Evolutionary conservation across 2,888 invertebrate genomes (phyloP).

Genomic region (Bimastos eiseni): DNA sequence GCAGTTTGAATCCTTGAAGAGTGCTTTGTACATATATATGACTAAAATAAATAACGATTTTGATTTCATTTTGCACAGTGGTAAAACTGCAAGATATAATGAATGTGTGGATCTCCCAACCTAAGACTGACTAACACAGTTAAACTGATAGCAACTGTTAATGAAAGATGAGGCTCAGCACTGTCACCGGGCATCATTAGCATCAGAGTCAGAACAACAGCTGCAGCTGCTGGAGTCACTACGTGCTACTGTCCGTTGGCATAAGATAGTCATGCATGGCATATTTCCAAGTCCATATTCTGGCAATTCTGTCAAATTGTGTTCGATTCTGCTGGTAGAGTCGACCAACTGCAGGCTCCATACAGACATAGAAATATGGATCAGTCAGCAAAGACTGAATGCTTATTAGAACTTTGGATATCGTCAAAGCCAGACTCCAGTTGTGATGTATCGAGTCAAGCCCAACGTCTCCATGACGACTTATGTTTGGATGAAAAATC

Average conservation of each 20-base stretch:
- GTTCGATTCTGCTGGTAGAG: conserved; percentile 76
- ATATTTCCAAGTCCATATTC: conserved; percentile 87
- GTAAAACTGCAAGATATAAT: neutral
- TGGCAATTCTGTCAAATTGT: conserved; percentile 79
- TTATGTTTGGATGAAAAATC: conserved; percentile 91
- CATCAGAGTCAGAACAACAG: neutral
- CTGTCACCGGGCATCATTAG: neutral
- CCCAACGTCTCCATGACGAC: conserved; percentile 91
- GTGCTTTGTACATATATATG: neutral
- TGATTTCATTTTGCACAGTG: neutral
- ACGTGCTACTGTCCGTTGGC: conserved; percentile 32
- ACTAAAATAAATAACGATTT: neutral
- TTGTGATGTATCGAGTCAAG: conserved; percentile 93
- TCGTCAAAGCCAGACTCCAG: conserved; percentile 90
- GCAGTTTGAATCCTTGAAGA: neutral
- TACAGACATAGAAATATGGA: conserved; percentile 84
- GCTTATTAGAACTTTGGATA: conserved; percentile 71
- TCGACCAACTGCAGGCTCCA: conserved; percentile 82
- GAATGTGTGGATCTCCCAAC: neutral
- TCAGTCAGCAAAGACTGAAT: conserved; percentile 67
- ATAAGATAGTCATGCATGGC: conserved; percentile 60
- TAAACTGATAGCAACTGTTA: neutral
- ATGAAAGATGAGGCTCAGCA: neutral
- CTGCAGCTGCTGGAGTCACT: neutral
- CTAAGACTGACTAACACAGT: neutral